phyloP scores from a whole-genome alignment of 2,888 invertebrate genomes.

The Parascotia fuliginaria region DNA sequence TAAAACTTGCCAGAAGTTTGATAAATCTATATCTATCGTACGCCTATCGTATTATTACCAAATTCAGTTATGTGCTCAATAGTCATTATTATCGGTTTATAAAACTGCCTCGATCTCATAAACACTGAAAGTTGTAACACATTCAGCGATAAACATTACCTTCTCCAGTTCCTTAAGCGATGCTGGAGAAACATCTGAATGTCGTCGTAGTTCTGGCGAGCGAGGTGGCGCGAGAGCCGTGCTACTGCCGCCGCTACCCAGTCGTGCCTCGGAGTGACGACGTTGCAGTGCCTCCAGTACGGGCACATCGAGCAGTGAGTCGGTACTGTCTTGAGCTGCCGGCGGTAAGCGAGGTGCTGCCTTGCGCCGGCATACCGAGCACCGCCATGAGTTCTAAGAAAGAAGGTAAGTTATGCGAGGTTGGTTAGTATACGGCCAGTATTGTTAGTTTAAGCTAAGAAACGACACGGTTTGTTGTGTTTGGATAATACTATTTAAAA shows the following conservation, averaged over 20 bases:
- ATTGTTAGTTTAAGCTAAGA: too few species aligned
- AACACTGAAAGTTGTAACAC: too few species aligned
- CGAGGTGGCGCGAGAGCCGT: slow-evolving; percentile 92
- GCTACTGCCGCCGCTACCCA: slow-evolving; percentile 81
- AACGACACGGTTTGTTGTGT: too few species aligned
- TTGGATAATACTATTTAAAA: too few species aligned
- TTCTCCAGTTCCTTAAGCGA: slow-evolving; percentile 95
- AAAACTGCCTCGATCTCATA: too few species aligned
- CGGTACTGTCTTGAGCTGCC: slow-evolving; percentile 93
- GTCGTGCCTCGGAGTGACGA: slow-evolving; percentile 90
- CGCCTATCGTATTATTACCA: too few species aligned
- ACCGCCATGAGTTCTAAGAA: slow-evolving; percentile 92
- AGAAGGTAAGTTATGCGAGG: too few species aligned
- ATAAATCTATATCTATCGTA: too few species aligned
- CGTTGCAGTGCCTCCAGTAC: slow-evolving; percentile 92
- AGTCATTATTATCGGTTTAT: too few species aligned
- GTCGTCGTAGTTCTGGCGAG: slow-evolving; percentile 92
- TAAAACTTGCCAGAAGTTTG: too few species aligned
- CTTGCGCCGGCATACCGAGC: slow-evolving; percentile 95
- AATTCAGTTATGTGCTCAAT: too few species aligned
- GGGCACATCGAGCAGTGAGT: slow-evolving; percentile 92
- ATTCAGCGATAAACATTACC: slow-evolving; percentile 82
- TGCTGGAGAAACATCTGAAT: slow-evolving; percentile 95
- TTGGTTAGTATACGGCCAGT: too few species aligned
- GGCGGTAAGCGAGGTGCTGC: slow-evolving; percentile 91